phyloP scores from a whole-genome alignment of 2,113 vertebrate species.

The Epinephelus cyanopodus region DNA sequence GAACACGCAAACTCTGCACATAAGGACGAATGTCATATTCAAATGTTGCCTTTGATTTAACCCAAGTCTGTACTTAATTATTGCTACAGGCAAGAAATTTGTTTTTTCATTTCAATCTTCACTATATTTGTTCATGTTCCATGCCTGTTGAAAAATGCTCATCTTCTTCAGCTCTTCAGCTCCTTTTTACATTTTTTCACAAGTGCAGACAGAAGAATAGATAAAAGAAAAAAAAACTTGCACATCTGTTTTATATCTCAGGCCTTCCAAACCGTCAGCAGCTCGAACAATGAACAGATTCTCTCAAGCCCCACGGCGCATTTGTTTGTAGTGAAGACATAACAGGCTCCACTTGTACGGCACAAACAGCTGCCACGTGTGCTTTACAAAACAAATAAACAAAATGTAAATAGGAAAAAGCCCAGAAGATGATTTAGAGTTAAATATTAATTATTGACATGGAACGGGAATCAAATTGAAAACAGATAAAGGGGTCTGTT shows the following conservation, averaged over 20 bases:
- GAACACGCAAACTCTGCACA: too few species aligned
- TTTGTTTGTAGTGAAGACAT: not conserved
- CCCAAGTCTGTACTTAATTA: not conserved
- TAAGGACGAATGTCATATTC: not conserved
- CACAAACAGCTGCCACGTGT: slow-evolving; percentile 6
- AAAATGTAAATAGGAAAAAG: not conserved
- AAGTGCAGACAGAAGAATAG: not conserved
- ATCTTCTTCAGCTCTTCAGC: not conserved
- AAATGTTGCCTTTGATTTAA: not conserved
- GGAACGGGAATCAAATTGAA: not conserved
- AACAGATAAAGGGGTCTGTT: not conserved
- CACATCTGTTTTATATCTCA: slow-evolving; percentile 37
- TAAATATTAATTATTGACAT: not conserved
- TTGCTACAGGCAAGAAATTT: not conserved
- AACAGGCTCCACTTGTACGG: not conserved
- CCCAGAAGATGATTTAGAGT: not conserved
- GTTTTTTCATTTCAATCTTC: not conserved
- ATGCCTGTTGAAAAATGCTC: not conserved
- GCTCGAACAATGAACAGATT: slow-evolving; percentile 26
- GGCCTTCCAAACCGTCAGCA: slow-evolving; percentile 18
- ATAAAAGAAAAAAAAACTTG: not conserved
- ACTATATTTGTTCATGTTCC: not conserved
- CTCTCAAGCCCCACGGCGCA: not conserved
- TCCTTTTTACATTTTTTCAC: slow-evolving; percentile 14
- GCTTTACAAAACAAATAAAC: not conserved